These are phyloP conservation scores for Andrena praecox DNA, from an alignment of 2,888 invertebrate genomes.

Conservation along the genomic window DNA sequence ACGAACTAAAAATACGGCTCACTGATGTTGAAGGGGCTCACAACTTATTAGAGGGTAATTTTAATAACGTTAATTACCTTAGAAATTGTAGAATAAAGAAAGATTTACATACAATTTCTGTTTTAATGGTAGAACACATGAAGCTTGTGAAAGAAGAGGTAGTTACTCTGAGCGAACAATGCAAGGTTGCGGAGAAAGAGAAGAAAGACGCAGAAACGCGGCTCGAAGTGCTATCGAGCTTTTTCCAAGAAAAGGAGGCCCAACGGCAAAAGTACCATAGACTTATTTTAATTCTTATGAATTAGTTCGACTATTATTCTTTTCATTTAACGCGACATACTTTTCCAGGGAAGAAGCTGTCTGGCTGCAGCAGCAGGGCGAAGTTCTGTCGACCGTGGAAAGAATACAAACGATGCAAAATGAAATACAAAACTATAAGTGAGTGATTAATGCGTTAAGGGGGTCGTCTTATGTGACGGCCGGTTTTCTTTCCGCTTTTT, in stretches of 20 bases:
- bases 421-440: constrained; percentile 93
- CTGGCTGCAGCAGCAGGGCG: constrained; percentile 93
- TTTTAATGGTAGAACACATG: constrained; percentile 82
- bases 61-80: constrained; percentile 9
- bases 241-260: constrained; percentile 95
- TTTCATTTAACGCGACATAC: constrained; percentile 1
- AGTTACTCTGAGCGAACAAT: constrained; percentile 86
- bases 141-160: constrained; percentile 86
- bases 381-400: constrained; percentile 92
- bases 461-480: too few relatives aligned
- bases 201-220: constrained; percentile 93
- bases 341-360: constrained; percentile 91
- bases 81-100: neutral
- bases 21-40: constrained; percentile 83
- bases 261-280: constrained; percentile 92
- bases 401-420: constrained; percentile 91
- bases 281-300: constrained; percentile 1
- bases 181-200: constrained; percentile 89
- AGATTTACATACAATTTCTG: constrained; percentile 60
- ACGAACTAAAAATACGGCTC: constrained; percentile 81
- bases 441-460: constrained; percentile 67
- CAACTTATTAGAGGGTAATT: constrained; percentile 83
- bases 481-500: too few relatives aligned
- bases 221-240: constrained; percentile 93
- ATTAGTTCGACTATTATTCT: neutral